Evolutionary conservation across 2,113 vertebrate species (phyloP).

Genomic region (Malaclemys terrapin): DNA sequence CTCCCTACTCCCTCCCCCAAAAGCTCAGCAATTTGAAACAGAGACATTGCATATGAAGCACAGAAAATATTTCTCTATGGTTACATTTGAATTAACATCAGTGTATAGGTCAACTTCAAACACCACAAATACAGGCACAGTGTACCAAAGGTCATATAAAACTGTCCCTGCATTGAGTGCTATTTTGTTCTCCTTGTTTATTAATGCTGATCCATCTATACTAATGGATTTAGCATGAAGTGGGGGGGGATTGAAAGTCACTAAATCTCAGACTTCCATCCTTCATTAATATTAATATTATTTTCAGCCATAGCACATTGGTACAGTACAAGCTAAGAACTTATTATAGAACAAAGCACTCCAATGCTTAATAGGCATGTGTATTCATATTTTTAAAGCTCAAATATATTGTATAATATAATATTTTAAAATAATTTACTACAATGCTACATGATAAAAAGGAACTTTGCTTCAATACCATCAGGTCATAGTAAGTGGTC

Average conservation of each 20-base stretch:
- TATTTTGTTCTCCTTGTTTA: constrained; percentile 75
- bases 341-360: constrained; percentile 63
- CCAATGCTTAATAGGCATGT: neutral
- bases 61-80: neutral
- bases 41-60: neutral
- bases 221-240: constrained; percentile 81
- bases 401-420: neutral
- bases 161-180: constrained; percentile 73
- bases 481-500: neutral
- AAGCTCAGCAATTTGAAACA: constrained; percentile 7
- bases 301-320: constrained; percentile 59
- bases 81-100: constrained; percentile 25
- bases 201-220: constrained; percentile 76
- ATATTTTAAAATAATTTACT: neutral
- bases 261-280: constrained; percentile 76
- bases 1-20: neutral
- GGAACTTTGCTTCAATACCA: constrained; percentile 19
- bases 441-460: neutral
- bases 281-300: constrained; percentile 81
- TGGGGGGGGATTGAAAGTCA: constrained; percentile 68
- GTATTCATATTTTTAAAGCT: constrained; percentile 10
- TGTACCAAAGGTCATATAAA: constrained; percentile 36
- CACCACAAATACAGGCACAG: constrained; percentile 7
- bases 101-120: constrained; percentile 34
- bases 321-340: constrained; percentile 54